Evolutionary conservation across 2,113 vertebrate genomes (phyloP), one percentile per base, ranked within the genome.

Genomic region (Poeciliopsis occidentalis): DNA sequence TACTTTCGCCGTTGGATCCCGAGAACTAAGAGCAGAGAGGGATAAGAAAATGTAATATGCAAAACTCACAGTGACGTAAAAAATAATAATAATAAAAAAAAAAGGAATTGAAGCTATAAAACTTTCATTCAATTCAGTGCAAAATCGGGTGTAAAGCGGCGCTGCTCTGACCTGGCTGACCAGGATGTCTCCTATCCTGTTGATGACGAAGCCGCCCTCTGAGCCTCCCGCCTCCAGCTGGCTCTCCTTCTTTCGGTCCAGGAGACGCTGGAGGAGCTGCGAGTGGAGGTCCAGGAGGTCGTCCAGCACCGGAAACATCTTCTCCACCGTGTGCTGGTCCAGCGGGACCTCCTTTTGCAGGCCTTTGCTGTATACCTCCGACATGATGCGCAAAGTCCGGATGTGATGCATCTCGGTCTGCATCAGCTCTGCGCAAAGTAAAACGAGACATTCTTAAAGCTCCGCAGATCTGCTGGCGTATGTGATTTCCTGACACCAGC

Each of bases 211-310:
- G 78, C 95, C 95, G 79, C 94, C 95, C 4, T 96, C 96, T 0
- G 60, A 87, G 90, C 80, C 79, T 91, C 83, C 83, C 65, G 37
- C 79, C 12, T 89, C 86, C 47, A 76, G 80, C 72, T 88, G 91
- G 0, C 96, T 95, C 57, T 97, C 96, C 80, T 93, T 96, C 85
- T 95, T 98, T 88, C 97, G 95, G 85, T 99, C 98, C 86, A 99
- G 91, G 83, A 99, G 95, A 31, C 94, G 90, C 80, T 95, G 94
- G 71, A 99, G 96, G 89, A 97, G 96, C 54, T 96, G 95, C 27
- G 95, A 96, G 87, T 99, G 98, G 72, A 98, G 93, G 1, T 96
- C 95, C 79, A 98, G 90, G 17, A 99, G 93, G 27, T 98, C 96
- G 4, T 98, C 98, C 78, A 99, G 79, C 64, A 94, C 95, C 0